Evolutionary conservation across 2,888 invertebrate genomes (phyloP), one percentile per base, ranked within the genome.

Genomic region (Odontocolon sp.): DNA sequence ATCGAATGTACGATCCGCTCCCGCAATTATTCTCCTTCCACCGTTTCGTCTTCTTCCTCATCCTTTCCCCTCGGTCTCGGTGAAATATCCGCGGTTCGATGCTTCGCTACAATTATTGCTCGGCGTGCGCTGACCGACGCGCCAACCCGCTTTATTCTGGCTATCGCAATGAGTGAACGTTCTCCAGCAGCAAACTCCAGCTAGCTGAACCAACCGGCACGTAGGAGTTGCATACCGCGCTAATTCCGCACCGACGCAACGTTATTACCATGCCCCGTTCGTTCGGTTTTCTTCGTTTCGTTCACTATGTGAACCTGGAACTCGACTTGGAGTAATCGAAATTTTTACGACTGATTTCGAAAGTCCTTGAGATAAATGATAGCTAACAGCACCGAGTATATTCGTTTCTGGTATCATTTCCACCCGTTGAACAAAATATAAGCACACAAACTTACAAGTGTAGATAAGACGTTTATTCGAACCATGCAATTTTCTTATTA

Each of bases 151-250:
- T 73, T 59, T 59, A 57, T 42, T 40, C 40, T 56, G 38, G 14
- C 26, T 16, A 31, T 54, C 56, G 40, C 38, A 31, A 59, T 16
- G 59, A 59, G 59, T 31, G 59, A 59, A 47, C 45, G 71, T 61
- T 70, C 71, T 11, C 63, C 56, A 6, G 33, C 26, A 14, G 50
- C 4, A 33, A 68, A 74, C 50, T 67, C 28, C 33, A 21, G 47
- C 16, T n/a, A n/a, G 45, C 40, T 11, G 33, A 23, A 33, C 23
- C 47, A 26, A 36, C 50, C 31, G 63, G 50, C 77, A 79, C 81
- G 83, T 85, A 85, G 83, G 83, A 84, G 83, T 83, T 70, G 80
- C 85, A 84, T 85, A 83, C 84, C 84, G 81, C 75, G 81, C 66
- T 83, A 84, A 85, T 84, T 83, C 77, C 73, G 83, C 83, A 83